Conservation (phyloP, 2,888 invertebrate genomes). For the Opisthograptis luteolata region DNA sequence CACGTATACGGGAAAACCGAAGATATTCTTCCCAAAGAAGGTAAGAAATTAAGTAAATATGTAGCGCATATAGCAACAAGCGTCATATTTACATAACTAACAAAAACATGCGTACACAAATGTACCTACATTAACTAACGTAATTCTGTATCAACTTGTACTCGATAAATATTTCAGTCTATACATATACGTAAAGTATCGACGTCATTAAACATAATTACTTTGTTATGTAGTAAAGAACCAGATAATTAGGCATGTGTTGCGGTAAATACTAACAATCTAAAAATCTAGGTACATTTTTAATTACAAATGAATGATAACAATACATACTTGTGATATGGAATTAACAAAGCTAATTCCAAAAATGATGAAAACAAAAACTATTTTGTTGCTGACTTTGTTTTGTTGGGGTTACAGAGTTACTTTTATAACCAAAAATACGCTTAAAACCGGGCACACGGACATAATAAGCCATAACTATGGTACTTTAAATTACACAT, state of each 20-base stretch:
- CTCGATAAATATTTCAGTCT: slow-evolving; percentile 7
- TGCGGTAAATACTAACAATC: neutral
- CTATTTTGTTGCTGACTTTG: no score
- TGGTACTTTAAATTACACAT: no score
- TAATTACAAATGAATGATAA: neutral
- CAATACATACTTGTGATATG: neutral
- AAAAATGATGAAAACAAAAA: neutral
- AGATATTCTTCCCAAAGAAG: slow-evolving; percentile 82
- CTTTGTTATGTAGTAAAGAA: slow-evolving; percentile 9
- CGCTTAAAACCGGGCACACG: no score
- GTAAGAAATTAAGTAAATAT: slow-evolving; percentile 52
- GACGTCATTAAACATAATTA: slow-evolving; percentile 19
- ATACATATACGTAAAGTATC: slow-evolving; percentile 16
- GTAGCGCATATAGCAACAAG: slow-evolving; percentile 30
- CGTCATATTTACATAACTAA: neutral
- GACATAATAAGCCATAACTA: no score
- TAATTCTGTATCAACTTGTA: slow-evolving; percentile 2
- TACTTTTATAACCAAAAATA: no score
- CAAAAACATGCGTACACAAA: slow-evolving; percentile 24
- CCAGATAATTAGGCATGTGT: slow-evolving; percentile 9
- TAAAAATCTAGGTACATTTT: neutral
- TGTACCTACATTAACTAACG: slow-evolving; percentile 8
- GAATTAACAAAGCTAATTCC: neutral
- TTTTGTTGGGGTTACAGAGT: no score
- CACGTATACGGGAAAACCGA: slow-evolving; percentile 80